Percentiles rank a stretch among this genome's conserved stretches.
Evolutionary conservation across 2,113 vertebrate species (phyloP).

Genomic region (Benthochromis sp.): DNA sequence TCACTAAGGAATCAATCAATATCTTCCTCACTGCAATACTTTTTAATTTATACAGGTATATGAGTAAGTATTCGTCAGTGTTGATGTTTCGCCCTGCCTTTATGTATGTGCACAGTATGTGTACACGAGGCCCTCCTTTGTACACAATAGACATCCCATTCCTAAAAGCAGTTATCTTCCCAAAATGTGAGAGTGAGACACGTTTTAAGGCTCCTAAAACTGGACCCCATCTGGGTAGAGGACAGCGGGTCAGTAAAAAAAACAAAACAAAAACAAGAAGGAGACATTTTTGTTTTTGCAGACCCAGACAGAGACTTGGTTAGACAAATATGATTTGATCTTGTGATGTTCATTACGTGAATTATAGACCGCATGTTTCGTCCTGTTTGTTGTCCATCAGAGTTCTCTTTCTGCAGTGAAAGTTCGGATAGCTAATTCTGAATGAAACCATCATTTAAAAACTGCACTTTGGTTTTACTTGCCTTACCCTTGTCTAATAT

Average conservation of each 20-base stretch:
- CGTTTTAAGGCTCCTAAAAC: conserved; percentile 6
- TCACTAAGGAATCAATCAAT: not conserved
- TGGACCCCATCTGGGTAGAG: not conserved
- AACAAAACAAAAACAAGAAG: rapidly evolving
- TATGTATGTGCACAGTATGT: not conserved
- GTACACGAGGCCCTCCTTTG: not conserved
- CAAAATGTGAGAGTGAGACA: conserved; percentile 1
- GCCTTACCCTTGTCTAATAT: not conserved
- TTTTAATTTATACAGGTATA: not conserved
- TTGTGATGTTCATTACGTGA: not conserved
- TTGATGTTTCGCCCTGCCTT: not conserved
- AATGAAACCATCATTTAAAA: not conserved
- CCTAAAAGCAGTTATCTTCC: conserved; percentile 3
- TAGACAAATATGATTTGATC: not conserved
- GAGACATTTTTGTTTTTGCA: not conserved
- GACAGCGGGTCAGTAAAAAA: not conserved
- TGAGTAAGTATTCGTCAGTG: not conserved
- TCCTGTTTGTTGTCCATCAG: not conserved
- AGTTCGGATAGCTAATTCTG: not conserved
- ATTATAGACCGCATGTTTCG: not conserved
- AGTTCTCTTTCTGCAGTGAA: not conserved
- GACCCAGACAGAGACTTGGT: not conserved
- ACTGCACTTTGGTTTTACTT: not conserved
- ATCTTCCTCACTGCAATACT: not conserved
- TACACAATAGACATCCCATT: conserved; percentile 19